A percentile compares a stretch with the other conserved stretches of the same genome.
These are phyloP conservation scores for Tamias sibiricus DNA, from an alignment of 2,113 vertebrate genomes.

Conservation along the genomic window DNA sequence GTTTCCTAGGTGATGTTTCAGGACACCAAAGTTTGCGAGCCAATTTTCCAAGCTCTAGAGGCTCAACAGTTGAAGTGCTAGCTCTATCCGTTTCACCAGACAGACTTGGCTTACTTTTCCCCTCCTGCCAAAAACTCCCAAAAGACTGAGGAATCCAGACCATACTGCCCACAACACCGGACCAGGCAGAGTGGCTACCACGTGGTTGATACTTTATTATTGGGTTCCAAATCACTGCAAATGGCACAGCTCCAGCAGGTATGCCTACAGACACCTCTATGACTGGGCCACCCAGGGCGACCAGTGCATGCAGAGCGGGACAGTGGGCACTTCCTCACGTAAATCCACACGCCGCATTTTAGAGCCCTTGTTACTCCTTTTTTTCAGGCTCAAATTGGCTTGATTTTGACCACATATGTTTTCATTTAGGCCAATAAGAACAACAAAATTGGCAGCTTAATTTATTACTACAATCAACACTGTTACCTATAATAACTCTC, in stretches of 20 bases:
- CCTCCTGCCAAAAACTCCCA: background rate
- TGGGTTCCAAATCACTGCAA: background rate
- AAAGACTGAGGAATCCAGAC: background rate
- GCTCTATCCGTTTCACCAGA: background rate
- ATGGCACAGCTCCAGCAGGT: background rate
- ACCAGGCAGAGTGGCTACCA: background rate
- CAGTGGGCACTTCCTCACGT: background rate
- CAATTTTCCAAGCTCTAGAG: background rate
- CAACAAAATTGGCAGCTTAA: background rate
- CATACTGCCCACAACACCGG: background rate
- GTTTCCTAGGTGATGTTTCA: slow-evolving; percentile 17
- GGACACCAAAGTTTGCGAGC: background rate
- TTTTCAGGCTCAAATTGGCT: background rate
- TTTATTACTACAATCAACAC: background rate
- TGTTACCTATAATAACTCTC: background rate
- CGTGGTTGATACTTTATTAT: background rate
- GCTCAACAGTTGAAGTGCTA: background rate
- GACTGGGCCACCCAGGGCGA: background rate
- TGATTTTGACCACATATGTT: background rate
- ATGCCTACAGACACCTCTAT: background rate
- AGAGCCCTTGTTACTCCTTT: background rate
- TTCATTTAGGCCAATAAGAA: background rate
- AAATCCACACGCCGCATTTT: background rate
- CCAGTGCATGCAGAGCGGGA: background rate
- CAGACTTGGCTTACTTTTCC: background rate